Percentiles rank a stretch among this genome's conserved stretches.
These are phyloP conservation scores for Clarias gariepinus DNA, from an alignment of 2,113 vertebrate genomes.

Conservation along the genomic window DNA sequence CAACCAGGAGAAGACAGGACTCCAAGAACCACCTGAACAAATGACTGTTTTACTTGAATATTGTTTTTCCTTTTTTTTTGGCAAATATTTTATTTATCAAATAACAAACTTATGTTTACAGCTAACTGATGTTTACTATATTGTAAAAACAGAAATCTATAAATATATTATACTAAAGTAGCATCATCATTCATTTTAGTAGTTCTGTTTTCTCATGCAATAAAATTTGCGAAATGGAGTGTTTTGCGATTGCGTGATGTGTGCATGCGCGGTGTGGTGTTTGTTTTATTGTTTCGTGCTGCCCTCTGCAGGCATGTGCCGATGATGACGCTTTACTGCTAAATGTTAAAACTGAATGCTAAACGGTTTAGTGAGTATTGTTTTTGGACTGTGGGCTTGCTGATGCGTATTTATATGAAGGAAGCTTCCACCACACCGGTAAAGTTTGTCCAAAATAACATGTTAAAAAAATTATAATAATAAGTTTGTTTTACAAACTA, in stretches of 20 bases:
- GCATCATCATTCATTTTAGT: slow-evolving; percentile 25
- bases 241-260: slow-evolving; percentile 23
- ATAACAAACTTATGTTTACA: slow-evolving; percentile 9
- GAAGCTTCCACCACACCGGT: background rate
- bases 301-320: slow-evolving; percentile 21
- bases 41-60: slow-evolving; percentile 51
- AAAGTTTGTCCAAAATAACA: background rate
- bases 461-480: background rate
- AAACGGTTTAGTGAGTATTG: background rate
- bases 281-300: background rate
- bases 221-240: slow-evolving; percentile 39
- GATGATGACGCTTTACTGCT: background rate
- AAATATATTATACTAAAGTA: slow-evolving; percentile 5
- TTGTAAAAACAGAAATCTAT: slow-evolving; percentile 24
- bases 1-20: slow-evolving; percentile 58
- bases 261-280: slow-evolving; percentile 21
- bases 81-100: slow-evolving; percentile 31
- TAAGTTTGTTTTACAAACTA: background rate
- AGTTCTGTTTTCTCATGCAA: slow-evolving; percentile 45
- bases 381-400: background rate
- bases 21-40: slow-evolving; percentile 59
- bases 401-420: too few relatives aligned
- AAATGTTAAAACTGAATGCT: background rate
- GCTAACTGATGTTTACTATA: background rate
- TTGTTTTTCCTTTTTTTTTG: slow-evolving; percentile 4